Conservation (phyloP, 2,113 vertebrate genomes). For the Tyrannus savana region DNA sequence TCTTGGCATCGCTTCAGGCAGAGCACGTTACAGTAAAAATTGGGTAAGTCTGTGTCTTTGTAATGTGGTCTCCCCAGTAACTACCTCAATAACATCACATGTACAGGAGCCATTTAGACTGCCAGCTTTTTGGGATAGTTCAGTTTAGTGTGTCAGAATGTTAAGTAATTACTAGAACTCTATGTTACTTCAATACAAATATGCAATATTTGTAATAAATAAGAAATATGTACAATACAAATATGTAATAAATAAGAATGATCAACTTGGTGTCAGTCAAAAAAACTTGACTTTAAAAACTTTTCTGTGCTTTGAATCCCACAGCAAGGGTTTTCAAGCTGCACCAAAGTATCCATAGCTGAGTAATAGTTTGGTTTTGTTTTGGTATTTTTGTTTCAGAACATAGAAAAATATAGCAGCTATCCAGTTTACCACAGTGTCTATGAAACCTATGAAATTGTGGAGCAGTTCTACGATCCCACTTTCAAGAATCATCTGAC, state of each 20-base stretch:
- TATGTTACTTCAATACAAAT: not conserved
- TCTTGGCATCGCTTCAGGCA: slow-evolving; percentile 90
- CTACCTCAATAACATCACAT: not conserved
- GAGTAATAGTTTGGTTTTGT: not conserved
- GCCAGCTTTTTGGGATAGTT: not conserved
- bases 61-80: not conserved
- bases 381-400: slow-evolving; percentile 67
- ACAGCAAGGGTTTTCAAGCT: not conserved
- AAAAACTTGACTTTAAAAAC: not conserved
- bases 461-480: slow-evolving; percentile 92
- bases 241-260: not conserved
- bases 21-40: slow-evolving; percentile 94
- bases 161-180: not conserved
- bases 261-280: not conserved
- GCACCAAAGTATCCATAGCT: not conserved
- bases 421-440: slow-evolving; percentile 95
- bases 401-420: slow-evolving; percentile 82
- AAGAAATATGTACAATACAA: not conserved
- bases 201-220: not conserved
- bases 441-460: slow-evolving; percentile 93
- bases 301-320: not conserved
- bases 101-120: not conserved
- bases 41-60: slow-evolving; percentile 75
- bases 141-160: not conserved
- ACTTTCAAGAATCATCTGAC: slow-evolving; percentile 85